phyloP scores from a whole-genome alignment of 2,888 invertebrate species.

The Euspilapteryx auroguttella region DNA sequence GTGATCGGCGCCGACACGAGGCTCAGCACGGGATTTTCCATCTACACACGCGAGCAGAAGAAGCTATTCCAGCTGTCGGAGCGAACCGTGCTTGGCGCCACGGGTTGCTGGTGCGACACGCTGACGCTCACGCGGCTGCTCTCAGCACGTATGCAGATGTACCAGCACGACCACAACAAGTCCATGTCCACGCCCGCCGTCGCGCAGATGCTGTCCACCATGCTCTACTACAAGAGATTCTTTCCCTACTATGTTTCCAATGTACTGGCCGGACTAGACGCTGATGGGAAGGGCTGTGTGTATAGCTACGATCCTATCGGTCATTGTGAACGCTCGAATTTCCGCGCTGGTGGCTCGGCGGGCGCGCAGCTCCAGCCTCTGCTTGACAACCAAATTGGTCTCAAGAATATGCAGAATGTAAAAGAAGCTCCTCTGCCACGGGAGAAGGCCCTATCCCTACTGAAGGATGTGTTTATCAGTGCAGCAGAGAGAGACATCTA shows the following conservation, averaged over 20 bases:
- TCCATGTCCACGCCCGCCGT: constrained; percentile 89
- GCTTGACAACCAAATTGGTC: constrained; percentile 93
- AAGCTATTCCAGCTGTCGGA: constrained; percentile 84
- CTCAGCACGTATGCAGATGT: constrained; percentile 90
- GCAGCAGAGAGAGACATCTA: constrained; percentile 98
- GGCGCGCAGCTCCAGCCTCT: constrained; percentile 90
- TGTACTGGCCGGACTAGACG: constrained; percentile 90
- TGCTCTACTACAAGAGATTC: constrained; percentile 95
- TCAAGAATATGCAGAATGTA: constrained; percentile 81
- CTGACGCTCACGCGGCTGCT: constrained; percentile 85
- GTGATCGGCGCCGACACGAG: constrained; percentile 96
- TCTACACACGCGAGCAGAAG: constrained; percentile 85
- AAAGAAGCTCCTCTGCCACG: constrained; percentile 65
- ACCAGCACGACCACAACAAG: constrained; percentile 91
- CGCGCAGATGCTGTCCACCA: constrained; percentile 94
- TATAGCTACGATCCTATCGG: constrained; percentile 98
- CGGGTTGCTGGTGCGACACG: constrained; percentile 98
- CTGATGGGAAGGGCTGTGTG: constrained; percentile 90
- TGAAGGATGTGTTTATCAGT: constrained; percentile 96
- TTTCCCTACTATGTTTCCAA: constrained; percentile 98
- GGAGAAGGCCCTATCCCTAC: constrained; percentile 80
- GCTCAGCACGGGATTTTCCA: constrained; percentile 87
- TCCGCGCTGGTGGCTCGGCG: constrained; percentile 89
- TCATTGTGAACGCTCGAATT: constrained; percentile 83
- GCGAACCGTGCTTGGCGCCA: constrained; percentile 87